Base-by-base conservation (phyloP, 2,113 vertebrate genomes). In the Ophiodon elongatus region DNA sequence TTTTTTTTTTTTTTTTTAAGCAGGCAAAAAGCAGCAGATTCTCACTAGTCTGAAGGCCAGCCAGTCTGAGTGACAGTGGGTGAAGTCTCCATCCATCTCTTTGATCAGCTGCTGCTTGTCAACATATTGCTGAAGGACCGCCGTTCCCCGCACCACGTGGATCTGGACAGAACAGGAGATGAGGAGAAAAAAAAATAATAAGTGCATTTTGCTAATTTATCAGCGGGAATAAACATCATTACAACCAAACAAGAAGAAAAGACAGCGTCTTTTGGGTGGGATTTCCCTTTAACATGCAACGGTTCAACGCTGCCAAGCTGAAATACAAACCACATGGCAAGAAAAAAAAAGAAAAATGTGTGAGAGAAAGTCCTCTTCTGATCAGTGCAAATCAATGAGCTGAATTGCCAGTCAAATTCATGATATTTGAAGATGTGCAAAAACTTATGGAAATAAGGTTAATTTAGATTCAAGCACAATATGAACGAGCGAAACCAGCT, bases 21-120 rank as follows among this genome's bases (percentile, higher is more conserved):
- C 1, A 56, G 29, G 52, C 2, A 62, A 54, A 41, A 14, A 31
- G 21, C 0, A 39, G 15, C 15, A 10, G 33, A 6, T 8, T 6
- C 88, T 91, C 86, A 97, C 97, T 90, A 96, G 94, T 86, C 97
- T 95, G 82, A 95, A 96, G 45, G 94, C 86, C 82, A 96, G 94
- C 96, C 97, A 97, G 84, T 96, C 95, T 2, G 84, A 52, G 65
- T 96, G 96, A 6, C 91, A 94, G 87, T 95, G 93, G 60, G 83
- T 79, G 70, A 94, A 95, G 82, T 96, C 95, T 84, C 96, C 97
- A 15, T 95, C 96, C 87, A 97, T 80, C 57, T 94, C 90, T 29
- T 72, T 89, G 13, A 88, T 96, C 13, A 97, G 91, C 85, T 97
- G 96, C 60, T 97, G 96, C 63, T 82, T 94, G 89, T 96, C 96